phyloP scores from a whole-genome alignment of 2,888 invertebrate species.

The Listrodromus nycthemerus region DNA sequence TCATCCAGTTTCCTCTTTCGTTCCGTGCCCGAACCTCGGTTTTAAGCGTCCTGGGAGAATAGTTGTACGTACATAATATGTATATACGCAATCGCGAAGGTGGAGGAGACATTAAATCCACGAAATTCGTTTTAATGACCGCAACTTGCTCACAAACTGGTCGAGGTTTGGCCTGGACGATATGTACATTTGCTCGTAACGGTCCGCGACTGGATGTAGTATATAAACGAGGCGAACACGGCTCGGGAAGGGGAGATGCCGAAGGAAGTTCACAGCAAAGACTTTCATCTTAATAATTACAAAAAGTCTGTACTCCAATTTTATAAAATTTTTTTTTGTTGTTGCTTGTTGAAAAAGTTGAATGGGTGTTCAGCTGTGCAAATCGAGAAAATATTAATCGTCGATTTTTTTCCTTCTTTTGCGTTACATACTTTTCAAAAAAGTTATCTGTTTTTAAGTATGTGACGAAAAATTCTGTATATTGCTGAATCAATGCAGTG shows the following conservation, averaged over 20 bases:
- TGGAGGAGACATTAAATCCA: constrained; percentile 82
- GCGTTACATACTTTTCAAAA: not conserved
- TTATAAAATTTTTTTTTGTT: constrained; percentile 32
- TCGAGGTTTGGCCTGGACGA: constrained; percentile 69
- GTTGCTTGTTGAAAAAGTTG: constrained; percentile 34
- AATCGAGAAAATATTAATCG: constrained; percentile 43
- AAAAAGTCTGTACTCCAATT: constrained; percentile 54
- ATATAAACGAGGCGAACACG: constrained; percentile 23
- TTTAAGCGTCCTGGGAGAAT: constrained; percentile 50
- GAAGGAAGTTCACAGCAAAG: constrained; percentile 57
- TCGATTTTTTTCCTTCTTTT: constrained; percentile 1
- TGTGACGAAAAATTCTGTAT: not conserved
- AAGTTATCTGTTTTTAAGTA: not conserved
- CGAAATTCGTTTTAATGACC: constrained; percentile 83
- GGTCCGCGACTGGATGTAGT: constrained; percentile 55
- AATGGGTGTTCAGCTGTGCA: constrained; percentile 19
- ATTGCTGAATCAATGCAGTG: not conserved
- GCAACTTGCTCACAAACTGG: constrained; percentile 83
- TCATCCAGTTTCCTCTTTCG: constrained; percentile 31
- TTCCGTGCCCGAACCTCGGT: constrained; percentile 40
- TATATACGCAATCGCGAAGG: constrained; percentile 55
- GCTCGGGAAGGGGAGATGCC: constrained; percentile 71
- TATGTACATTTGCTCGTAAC: constrained; percentile 60
- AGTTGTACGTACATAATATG: constrained; percentile 31
- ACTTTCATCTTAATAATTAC: constrained; percentile 65